A percentile compares a stretch with the other conserved stretches of the same genome.
Evolutionary conservation across 1,140 invertebrate genomes (phyloP).

Genomic region (Zaprionus capensis): DNA sequence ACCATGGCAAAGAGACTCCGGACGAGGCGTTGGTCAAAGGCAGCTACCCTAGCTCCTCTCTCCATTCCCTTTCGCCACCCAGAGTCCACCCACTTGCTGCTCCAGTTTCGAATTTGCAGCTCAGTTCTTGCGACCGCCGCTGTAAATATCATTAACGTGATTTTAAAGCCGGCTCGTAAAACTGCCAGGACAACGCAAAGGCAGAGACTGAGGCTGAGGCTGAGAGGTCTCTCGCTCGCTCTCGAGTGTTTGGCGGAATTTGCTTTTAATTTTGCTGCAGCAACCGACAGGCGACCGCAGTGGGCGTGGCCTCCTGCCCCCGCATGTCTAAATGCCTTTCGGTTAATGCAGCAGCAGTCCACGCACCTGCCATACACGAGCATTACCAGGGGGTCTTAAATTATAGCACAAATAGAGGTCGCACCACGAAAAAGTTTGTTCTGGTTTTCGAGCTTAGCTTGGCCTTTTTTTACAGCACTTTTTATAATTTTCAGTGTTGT

Average conservation of each 20-base stretch:
- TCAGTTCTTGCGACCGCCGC: slow-evolving; percentile 52
- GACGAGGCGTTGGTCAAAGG: slow-evolving; percentile 59
- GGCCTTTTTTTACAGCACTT: neutral
- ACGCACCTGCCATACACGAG: slow-evolving; percentile 59
- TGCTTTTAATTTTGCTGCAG: slow-evolving; percentile 70
- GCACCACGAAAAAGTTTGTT: slow-evolving; percentile 13
- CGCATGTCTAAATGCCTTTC: slow-evolving; percentile 53
- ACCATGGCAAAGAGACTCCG: slow-evolving; percentile 49
- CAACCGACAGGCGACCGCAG: slow-evolving; percentile 11
- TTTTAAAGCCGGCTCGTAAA: slow-evolving; percentile 80
- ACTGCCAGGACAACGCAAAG: slow-evolving; percentile 52
- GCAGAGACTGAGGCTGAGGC: slow-evolving; percentile 16
- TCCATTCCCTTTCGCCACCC: neutral
- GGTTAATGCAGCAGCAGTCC: slow-evolving; percentile 61
- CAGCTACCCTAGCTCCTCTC: slow-evolving; percentile 4
- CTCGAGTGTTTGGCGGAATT: slow-evolving; percentile 71
- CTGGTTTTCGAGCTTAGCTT: slow-evolving; percentile 18
- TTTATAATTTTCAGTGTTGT: neutral
- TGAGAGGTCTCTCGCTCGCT: neutral
- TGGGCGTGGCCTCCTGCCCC: slow-evolving; percentile 44
- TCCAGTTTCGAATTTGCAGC: slow-evolving; percentile 65
- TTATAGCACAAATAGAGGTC: slow-evolving; percentile 38
- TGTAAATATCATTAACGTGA: slow-evolving; percentile 83
- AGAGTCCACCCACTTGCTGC: slow-evolving; percentile 18
- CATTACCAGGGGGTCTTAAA: slow-evolving; percentile 28